Base-by-base conservation (phyloP, 2,113 vertebrate species). In the Noturus placidus region DNA sequence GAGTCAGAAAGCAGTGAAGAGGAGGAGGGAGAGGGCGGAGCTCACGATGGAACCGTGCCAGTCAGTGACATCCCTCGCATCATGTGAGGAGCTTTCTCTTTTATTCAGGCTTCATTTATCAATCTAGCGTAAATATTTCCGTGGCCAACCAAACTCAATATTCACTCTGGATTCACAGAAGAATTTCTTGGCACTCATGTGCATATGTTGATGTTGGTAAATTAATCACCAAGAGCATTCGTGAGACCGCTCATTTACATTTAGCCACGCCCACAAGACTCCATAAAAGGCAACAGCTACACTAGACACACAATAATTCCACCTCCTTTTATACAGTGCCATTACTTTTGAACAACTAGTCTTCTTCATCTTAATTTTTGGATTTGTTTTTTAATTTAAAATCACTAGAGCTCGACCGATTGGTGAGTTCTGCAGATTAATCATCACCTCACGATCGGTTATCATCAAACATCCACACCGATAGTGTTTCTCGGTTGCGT, bases 1-100 rank as follows among this genome's bases (percentile, higher is more conserved):
- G 98, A 99, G 74, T 99, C 98, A 0, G 97, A 99, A 90, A 99
- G 98, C 92, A 98, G 97, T 0, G 98, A 99, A 88, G 98, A 99
- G 2, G 98, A 99, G 89, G 98, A 99, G 0, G 97, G 96, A 46
- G 98, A 98, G 56, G 97, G 96, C 0, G 97, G 97, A 85, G 94
- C 95, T 0, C 97, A 97, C 0, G 98, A 99, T 1, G 98, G 98
- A 9, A 97, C 97, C 0, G 98, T 99, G 91, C 96, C 97, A 0
- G 98, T 99, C 94, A 99, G 97, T n/a, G 98, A 99, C 93, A 98
- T 99, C 83, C 98, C 98, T 0, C 96, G 98, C 70, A 98, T 99
- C 81, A 99, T 99, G 98, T 99, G 95, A 98, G 98, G 10, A 82
- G 84, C 2, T 87, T 76, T 38, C 10, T 52, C n/a, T 25, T 70